phyloP scores from a whole-genome alignment of 2,113 vertebrate genomes.

The Oryzias woworae region DNA sequence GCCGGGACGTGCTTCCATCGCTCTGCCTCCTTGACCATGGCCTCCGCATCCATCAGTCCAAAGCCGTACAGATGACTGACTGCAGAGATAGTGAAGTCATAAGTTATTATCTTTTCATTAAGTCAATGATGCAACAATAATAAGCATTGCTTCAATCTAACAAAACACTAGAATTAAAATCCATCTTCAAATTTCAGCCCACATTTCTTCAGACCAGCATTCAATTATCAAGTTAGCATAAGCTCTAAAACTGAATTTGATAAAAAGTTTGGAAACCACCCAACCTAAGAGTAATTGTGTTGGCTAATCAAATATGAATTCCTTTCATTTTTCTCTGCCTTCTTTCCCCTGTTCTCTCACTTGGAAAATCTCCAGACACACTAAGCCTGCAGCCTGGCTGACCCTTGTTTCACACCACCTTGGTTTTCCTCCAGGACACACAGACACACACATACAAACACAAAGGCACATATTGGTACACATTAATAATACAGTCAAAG shows the following conservation, averaged over 20 bases:
- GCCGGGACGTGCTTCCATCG: constrained; percentile 92
- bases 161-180: neutral
- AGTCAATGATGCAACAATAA: neutral
- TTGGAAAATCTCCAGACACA: constrained; percentile 65
- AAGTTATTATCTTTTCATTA: neutral
- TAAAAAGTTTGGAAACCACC: constrained; percentile 5
- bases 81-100: constrained; percentile 34
- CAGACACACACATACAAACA: constrained; percentile 7
- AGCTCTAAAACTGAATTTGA: constrained; percentile 1
- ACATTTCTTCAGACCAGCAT: neutral
- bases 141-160: neutral
- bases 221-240: neutral
- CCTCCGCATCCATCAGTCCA: constrained; percentile 98
- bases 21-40: constrained; percentile 98
- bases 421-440: constrained; percentile 27
- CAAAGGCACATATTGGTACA: constrained; percentile 30
- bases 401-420: constrained; percentile 53
- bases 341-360: constrained; percentile 37
- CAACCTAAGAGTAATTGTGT: constrained; percentile 8
- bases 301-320: constrained; percentile 52
- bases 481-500: constrained; percentile 29
- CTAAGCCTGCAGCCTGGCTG: constrained; percentile 63
- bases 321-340: constrained; percentile 51
- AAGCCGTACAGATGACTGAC: constrained; percentile 92
- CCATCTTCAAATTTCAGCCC: neutral